Percentiles rank a stretch among this genome's conserved stretches.
These are phyloP conservation scores for Amphibalanus amphitrite DNA, from an alignment of 1,140 invertebrate genomes.

Conservation along the genomic window DNA sequence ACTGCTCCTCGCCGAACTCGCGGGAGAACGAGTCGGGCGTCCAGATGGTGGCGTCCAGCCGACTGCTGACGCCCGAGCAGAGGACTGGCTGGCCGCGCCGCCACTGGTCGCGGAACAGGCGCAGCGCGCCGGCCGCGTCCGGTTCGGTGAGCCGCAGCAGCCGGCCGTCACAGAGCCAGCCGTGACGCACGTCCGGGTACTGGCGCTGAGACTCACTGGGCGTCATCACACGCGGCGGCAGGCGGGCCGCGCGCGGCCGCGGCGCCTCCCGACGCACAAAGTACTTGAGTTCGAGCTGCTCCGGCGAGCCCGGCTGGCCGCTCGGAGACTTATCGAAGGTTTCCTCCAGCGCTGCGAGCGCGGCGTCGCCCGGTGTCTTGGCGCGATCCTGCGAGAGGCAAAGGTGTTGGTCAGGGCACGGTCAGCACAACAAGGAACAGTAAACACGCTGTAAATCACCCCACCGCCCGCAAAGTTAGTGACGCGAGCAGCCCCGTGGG, in stretches of 20 bases:
- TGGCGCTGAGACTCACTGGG: conserved; percentile 56
- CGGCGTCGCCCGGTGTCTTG: neutral
- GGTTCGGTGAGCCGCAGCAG: conserved; percentile 68
- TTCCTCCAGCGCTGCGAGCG: conserved; percentile 19
- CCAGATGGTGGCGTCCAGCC: conserved; percentile 60
- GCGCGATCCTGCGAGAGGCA: neutral
- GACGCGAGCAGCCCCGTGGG: too few species aligned
- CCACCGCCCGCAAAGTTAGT: too few species aligned
- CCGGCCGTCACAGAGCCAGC: conserved; percentile 74
- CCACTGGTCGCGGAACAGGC: conserved; percentile 69
- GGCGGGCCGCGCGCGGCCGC: neutral
- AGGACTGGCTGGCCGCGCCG: conserved; percentile 83
- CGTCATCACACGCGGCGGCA: conserved; percentile 51
- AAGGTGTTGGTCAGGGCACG: neutral
- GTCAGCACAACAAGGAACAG: too few species aligned
- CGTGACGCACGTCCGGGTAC: conserved; percentile 60
- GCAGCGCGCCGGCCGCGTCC: conserved; percentile 49
- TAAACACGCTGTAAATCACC: too few species aligned
- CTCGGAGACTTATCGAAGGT: conserved; percentile 52
- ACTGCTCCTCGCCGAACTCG: conserved; percentile 76
- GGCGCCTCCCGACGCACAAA: neutral
- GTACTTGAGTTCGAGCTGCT: conserved; percentile 5
- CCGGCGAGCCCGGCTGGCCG: conserved; percentile 20
- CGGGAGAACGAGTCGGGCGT: conserved; percentile 67
- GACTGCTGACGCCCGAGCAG: conserved; percentile 67